Evolutionary conservation across 2,113 vertebrate species (phyloP), one percentile per base, ranked within the genome.

Genomic region (Empidonax traillii): DNA sequence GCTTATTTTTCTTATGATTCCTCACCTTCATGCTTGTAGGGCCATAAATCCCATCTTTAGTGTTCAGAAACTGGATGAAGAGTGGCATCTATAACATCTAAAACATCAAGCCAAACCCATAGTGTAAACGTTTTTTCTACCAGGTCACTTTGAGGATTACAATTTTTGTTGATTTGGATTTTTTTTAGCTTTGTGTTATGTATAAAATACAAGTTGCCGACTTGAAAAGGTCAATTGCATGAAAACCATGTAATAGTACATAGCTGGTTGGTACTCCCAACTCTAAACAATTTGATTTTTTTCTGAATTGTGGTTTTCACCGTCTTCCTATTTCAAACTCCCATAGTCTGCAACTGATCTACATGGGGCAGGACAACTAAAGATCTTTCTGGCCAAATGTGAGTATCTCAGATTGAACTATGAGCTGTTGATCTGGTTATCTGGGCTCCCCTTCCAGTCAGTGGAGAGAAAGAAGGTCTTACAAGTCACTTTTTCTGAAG

Each of bases 1-100:
- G 71, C 76, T 92, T 87, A 90, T 93, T 95, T 96, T 92, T 94
- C 79, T 92, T 89, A 30, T 19, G 49, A 90, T 93, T 93, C 83
- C 49, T 96, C 53, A 93, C 80, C 80, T 92, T 76, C 65, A 24
- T 39, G 17, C 61, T 78, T 81, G 44, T 72, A 89, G 72, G 49
- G 46, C 37, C 58, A 89, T 80, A 88, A 91, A 83, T 77, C 68
- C 20, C 44, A 27, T 59, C 33, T 52, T 76, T n/a, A 58, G 22
- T 28, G 13, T 67, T 90, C 43, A 72, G 76, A 92, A 85, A 81
- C 20, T 55, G 21, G 35, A 68, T 52, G 63, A 96, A 93, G 84
- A 94, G 31, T 78, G 88, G 53, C 68, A 92, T 44, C 56, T 84
- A 31, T 81, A 75, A 61, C 22, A 62, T 53, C 56, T 86, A 80